A percentile compares a stretch with the other conserved stretches of the same genome.
Conservation (phyloP, 2,113 vertebrate species). For the Chelonoidis abingdonii region DNA sequence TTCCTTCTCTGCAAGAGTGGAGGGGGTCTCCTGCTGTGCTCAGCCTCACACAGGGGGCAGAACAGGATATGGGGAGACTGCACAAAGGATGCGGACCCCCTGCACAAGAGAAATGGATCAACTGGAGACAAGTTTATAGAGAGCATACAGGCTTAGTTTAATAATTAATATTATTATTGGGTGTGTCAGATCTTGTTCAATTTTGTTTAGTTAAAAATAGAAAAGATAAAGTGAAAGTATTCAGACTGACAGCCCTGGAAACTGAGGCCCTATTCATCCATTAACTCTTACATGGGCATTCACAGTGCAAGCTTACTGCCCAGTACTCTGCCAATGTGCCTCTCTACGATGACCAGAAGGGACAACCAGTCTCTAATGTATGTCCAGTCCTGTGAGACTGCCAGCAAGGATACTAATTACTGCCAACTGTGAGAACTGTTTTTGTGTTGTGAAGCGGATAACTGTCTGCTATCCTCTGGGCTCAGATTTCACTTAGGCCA, state of each 20-base stretch:
- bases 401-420: neutral
- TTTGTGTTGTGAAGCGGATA: conserved; percentile 38
- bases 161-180: neutral
- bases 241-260: neutral
- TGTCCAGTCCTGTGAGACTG: neutral
- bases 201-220: neutral
- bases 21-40: neutral
- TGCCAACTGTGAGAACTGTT: neutral
- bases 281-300: neutral
- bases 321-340: neutral
- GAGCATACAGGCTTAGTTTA: neutral
- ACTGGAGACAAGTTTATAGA: neutral
- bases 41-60: neutral
- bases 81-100: neutral
- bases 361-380: neutral
- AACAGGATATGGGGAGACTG: fast-evolving
- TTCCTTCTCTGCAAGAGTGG: neutral
- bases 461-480: conserved; percentile 17
- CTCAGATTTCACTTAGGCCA: conserved; percentile 2
- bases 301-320: neutral
- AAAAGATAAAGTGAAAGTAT: neutral
- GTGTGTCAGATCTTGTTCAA: neutral
- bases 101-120: neutral
- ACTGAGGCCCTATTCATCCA: neutral
- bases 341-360: neutral